Evolutionary conservation across 2,888 invertebrate genomes (phyloP), one percentile per base, ranked within the genome.

Genomic region (Falcaria lacertinaria): DNA sequence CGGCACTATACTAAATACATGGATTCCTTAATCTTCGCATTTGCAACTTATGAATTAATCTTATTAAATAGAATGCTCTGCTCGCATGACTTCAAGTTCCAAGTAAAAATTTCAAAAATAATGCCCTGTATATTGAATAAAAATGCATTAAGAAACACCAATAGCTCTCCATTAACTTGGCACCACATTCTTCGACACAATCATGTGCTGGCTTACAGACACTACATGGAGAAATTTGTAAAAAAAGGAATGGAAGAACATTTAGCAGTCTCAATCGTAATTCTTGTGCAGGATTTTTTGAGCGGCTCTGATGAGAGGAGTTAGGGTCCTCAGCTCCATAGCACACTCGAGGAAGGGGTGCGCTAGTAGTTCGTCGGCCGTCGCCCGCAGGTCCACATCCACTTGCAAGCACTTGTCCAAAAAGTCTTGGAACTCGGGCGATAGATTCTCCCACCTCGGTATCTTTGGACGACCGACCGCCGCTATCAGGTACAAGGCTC

Each of bases 401-500:
- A 96, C 94, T 80, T 96, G 94, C 34, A 98, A 91, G 71, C 98
- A 98, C 54, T 93, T 92, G 84, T 98, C 95, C 42, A 98, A 89
- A 67, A 97, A 96, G 74, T 94, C 93, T 75, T 94, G 94, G 64
- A 97, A 92, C 42, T 93, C 92, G 0, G 92, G 88, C 16, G 96
- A 96, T 14, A 98, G 83, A 41, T 92, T 93, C 33, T 94, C 92
- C 93, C 95, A 95, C 54, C 95, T 91, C 15, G 95, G 95, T 52
- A 99, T 94, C 60, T 95, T 94, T 0, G 99, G 99, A 64, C 98
- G 93, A 1, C 98, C 98, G 49, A 97, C 96, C 0, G 98, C 96
- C 0, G 98, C 98, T 50, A 99, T 99, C 58, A 98, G 90, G 90
- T 98, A 99, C 38, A 99, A 90, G 11, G 98, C 98, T 57, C 96